phyloP scores from a whole-genome alignment of 92 coral and sea anemone genomes.

The Anthopleura xanthogrammica region DNA sequence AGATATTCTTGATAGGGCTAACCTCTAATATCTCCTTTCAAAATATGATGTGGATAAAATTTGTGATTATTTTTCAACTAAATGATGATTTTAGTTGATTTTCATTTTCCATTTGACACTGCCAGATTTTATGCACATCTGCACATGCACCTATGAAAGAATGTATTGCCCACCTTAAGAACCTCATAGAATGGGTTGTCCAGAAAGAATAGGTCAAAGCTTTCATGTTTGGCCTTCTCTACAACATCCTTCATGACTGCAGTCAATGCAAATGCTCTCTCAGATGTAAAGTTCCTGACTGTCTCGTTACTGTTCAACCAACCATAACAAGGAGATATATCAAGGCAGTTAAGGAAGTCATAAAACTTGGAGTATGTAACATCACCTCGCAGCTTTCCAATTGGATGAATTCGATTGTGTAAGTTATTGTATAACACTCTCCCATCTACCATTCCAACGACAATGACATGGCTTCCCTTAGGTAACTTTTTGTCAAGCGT shows the following conservation, averaged over 20 bases:
- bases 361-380: conserved; percentile 84
- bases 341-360: conserved; percentile 89
- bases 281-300: conserved; percentile 69
- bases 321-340: conserved; percentile 92
- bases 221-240: conserved; percentile 48
- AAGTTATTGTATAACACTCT: conserved; percentile 75
- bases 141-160: neutral
- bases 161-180: conserved; percentile 46
- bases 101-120: neutral
- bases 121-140: neutral
- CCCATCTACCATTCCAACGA: conserved; percentile 84
- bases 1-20: no score
- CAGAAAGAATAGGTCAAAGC: conserved; percentile 78
- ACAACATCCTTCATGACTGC: conserved; percentile 76
- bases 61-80: no score
- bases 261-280: conserved; percentile 70
- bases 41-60: no score
- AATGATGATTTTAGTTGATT: no score
- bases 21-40: no score
- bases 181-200: conserved; percentile 64
- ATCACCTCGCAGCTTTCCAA: conserved; percentile 82
- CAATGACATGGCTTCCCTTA: conserved; percentile 80
- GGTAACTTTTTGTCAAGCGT: conserved; percentile 71
- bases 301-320: conserved; percentile 88
- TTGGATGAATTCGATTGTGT: conserved; percentile 90